Base-by-base conservation (phyloP, 2,113 vertebrate genomes). In the Tragulus kanchil region DNA sequence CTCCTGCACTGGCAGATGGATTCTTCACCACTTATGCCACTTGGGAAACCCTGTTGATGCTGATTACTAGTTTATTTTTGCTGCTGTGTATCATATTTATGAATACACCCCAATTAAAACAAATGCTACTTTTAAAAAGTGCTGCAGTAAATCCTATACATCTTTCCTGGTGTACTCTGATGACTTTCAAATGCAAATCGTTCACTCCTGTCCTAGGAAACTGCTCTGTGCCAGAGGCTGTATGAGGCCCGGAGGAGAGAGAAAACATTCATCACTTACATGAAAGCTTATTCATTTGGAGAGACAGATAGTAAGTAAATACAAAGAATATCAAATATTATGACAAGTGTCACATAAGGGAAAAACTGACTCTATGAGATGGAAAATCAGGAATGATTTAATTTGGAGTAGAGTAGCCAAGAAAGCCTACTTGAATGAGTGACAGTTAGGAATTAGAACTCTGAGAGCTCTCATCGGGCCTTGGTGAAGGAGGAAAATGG, bases 401-500 rank as follows among this genome's bases (percentile, higher is more conserved):
- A 31, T 56, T 48, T n/a, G 28, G 45, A 81, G 21, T 1, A 17
- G 26, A 84, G 16, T 12, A 62, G 75, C 6, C 56, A 56, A 10
- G 4, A 50, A 4, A 82, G 17, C 17, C 26, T 36, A 25, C 15
- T 58, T 61, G 79, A 65, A 61, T 3, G n/a, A 23, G 8, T 7
- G 19, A 45, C 69, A 73, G n/a, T n/a, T n/a, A n/a, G 36, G 36
- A 36, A 36, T 36, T 36, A 36, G 36, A 36, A 36, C 36, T 36
- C 36, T 36, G 36, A 36, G 36, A 36, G 36, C 36, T 36, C 36
- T 2, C 36, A 36, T 36, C 0, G 16, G 54, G 28, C n/a, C 31
- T 25, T 3, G 17, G 31, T 12, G 52, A 54, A 59, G 0, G 1
- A 28, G 65, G 54, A 1, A 6, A n/a, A 91, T 4, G 21, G 1